These are phyloP conservation scores for Remorina albescens DNA, from an alignment of 2,797 vertebrate genomes.

Conservation along the genomic window DNA sequence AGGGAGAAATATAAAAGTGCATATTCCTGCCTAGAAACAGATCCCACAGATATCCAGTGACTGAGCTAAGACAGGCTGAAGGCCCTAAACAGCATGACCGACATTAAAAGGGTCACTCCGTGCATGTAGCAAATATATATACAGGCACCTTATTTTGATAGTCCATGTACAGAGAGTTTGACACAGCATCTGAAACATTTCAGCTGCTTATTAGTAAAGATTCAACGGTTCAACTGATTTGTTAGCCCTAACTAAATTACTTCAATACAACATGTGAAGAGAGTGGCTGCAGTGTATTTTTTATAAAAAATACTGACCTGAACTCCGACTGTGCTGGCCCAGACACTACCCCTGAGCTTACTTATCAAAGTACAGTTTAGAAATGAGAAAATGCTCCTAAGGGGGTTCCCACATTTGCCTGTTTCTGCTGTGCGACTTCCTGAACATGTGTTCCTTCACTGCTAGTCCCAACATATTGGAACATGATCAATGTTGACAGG, in stretches of 20 bases:
- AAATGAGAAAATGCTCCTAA: conserved; percentile 15
- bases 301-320: conserved; percentile 1
- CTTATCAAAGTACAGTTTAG: conserved; percentile 18
- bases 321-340: background rate
- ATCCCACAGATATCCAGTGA: background rate
- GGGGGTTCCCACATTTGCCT: conserved; percentile 17
- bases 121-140: too few species aligned
- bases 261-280: background rate
- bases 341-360: background rate
- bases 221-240: too few species aligned
- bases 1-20: too few species aligned
- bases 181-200: too few species aligned
- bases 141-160: too few species aligned
- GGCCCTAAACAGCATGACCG: background rate
- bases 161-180: too few species aligned
- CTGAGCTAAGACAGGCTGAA: background rate
- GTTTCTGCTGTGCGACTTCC: conserved; percentile 43
- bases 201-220: too few species aligned
- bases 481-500: conserved; percentile 74
- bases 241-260: background rate
- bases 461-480: conserved; percentile 44
- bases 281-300: conserved; percentile 1
- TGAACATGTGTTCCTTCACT: conserved; percentile 45
- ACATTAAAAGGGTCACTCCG: background rate
- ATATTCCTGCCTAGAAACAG: background rate